phyloP scores from a whole-genome alignment of 1,140 invertebrate genomes.

The Eulimnadia texana region DNA sequence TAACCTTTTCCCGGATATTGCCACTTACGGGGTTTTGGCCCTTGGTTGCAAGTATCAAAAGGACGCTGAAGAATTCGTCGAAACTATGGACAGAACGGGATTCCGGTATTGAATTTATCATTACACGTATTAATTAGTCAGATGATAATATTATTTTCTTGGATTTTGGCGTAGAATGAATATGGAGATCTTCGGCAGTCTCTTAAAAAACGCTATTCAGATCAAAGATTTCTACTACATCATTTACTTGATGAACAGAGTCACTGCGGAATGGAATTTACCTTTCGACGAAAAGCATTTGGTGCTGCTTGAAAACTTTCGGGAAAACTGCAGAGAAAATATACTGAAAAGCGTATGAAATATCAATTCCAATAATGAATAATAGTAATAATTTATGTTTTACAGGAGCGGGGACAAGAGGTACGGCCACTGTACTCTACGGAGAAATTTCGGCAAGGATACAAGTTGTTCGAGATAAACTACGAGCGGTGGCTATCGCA shows the following conservation, averaged over 20 bases:
- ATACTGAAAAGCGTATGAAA: constrained; percentile 8
- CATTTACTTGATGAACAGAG: constrained; percentile 47
- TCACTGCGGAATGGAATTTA: constrained; percentile 43
- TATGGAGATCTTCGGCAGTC: constrained; percentile 48
- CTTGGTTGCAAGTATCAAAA: constrained; percentile 47
- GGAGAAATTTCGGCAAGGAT: constrained; percentile 6
- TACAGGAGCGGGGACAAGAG: constrained; percentile 8
- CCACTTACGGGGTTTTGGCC: constrained; percentile 74
- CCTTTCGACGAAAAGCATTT: constrained; percentile 22
- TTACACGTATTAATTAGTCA: neutral
- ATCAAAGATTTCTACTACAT: constrained; percentile 45
- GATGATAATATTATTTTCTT: constrained; percentile 20
- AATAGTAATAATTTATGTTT: neutral
- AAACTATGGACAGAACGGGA: constrained; percentile 47
- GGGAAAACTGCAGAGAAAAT: constrained; percentile 23
- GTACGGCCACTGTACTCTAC: neutral
- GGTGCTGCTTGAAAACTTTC: constrained; percentile 37
- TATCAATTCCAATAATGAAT: neutral
- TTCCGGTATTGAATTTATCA: constrained; percentile 35
- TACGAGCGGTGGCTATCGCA: constrained; percentile 5
- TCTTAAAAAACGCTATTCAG: constrained; percentile 44
- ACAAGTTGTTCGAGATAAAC: neutral
- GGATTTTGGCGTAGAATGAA: constrained; percentile 45
- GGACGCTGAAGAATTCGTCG: constrained; percentile 44
- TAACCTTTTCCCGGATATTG: constrained; percentile 48